Percentiles rank a stretch among this genome's conserved stretches.
phyloP scores from a whole-genome alignment of 2,113 vertebrate genomes.

The Phasianus colchicus region DNA sequence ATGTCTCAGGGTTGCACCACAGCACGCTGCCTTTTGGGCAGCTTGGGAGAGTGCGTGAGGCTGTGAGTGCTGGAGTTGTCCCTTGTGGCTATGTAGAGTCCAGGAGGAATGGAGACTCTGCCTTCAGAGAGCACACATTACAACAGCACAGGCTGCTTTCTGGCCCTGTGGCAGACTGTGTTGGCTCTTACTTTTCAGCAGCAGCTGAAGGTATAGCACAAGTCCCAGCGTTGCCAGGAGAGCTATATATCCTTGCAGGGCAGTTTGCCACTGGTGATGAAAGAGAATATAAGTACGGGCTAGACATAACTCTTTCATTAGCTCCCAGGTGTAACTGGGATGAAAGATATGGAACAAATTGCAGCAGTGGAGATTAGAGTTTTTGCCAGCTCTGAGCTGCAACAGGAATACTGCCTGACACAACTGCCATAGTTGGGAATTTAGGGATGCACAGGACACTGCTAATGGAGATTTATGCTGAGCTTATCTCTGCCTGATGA shows the following conservation, averaged over 20 bases:
- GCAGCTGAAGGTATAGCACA: background rate
- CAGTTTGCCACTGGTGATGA: background rate
- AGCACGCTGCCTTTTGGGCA: rapidly evolving
- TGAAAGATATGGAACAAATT: background rate
- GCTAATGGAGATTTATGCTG: conserved; percentile 26
- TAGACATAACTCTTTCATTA: conserved; percentile 9
- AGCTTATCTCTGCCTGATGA: conserved; percentile 1
- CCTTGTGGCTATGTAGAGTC: background rate
- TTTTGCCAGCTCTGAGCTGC: conserved; percentile 19
- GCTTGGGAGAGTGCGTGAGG: rapidly evolving
- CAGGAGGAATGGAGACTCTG: background rate
- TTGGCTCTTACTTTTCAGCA: background rate
- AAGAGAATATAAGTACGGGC: background rate
- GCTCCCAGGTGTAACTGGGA: conserved; percentile 26
- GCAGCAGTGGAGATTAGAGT: background rate
- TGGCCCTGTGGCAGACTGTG: rapidly evolving
- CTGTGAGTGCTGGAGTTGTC: background rate
- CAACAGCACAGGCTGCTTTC: background rate
- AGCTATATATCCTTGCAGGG: background rate
- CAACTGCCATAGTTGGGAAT: background rate
- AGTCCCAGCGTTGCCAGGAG: background rate
- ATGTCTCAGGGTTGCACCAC: background rate
- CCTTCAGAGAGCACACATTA: rapidly evolving
- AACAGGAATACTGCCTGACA: background rate
- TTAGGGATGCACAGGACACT: background rate